A percentile compares a stretch with the other conserved stretches of the same genome.
Conservation (phyloP, 2,113 vertebrate species). For the Pantherophis guttatus region DNA sequence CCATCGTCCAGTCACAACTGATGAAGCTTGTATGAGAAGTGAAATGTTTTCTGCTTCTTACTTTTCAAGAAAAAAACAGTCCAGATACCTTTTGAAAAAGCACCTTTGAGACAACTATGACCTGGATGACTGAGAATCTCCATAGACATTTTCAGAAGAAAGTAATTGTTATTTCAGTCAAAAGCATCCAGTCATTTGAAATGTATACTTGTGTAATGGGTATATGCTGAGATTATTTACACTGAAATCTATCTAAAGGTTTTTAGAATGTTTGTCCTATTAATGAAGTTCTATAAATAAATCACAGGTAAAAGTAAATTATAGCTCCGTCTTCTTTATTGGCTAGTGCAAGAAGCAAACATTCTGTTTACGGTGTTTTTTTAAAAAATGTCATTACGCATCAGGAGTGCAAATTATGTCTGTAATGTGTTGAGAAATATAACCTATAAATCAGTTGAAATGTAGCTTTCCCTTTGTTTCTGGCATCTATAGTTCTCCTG, state of each 20-base stretch:
- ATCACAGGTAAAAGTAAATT: slow-evolving; percentile 18
- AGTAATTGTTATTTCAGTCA: not conserved
- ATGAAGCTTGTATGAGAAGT: not conserved
- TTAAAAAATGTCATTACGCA: not conserved
- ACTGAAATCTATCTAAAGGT: not conserved
- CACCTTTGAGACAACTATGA: not conserved
- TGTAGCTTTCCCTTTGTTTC: not conserved
- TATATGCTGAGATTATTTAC: not conserved
- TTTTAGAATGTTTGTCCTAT: not conserved
- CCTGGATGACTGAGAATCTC: not conserved
- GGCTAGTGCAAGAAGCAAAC: not conserved
- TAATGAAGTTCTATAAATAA: slow-evolving; percentile 9
- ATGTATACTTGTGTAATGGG: not conserved
- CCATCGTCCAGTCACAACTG: not conserved
- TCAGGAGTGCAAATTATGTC: slow-evolving; percentile 16
- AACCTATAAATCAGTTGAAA: slow-evolving; percentile 12
- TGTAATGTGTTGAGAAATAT: slow-evolving; percentile 8
- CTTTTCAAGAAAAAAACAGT: not conserved
- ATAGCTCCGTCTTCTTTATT: not conserved
- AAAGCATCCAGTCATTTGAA: not conserved
- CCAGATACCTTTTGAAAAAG: not conserved
- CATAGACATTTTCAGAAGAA: not conserved
- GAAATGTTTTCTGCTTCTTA: not conserved
- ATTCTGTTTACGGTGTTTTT: not conserved
- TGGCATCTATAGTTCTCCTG: not conserved